Conservation (phyloP, 2,888 invertebrate species). For the Diachrysia chrysitis region DNA sequence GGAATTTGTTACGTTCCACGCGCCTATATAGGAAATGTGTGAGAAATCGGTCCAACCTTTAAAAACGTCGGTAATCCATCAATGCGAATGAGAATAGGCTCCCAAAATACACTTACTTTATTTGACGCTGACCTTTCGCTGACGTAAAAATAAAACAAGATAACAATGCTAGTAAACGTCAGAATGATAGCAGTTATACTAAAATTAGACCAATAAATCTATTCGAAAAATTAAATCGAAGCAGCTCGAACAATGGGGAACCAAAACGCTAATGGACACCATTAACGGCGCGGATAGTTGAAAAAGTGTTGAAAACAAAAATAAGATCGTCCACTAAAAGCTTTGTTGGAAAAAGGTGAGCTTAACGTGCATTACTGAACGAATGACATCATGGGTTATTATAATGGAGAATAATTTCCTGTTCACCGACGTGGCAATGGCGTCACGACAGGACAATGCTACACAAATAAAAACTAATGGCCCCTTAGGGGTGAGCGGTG, state of each 20-base stretch:
- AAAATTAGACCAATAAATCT: constrained; percentile 23
- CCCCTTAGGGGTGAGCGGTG: constrained; percentile 63
- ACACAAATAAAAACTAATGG: constrained; percentile 83
- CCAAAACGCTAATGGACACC: constrained; percentile 62
- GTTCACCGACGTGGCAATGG: constrained; percentile 67
- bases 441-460: constrained; percentile 74
- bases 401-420: constrained; percentile 80
- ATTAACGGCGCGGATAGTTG: constrained; percentile 62
- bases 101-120: constrained; percentile 19
- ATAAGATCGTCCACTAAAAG: constrained; percentile 67
- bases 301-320: constrained; percentile 64
- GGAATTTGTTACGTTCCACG: constrained; percentile 25
- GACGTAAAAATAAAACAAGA: constrained; percentile 10
- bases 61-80: constrained; percentile 45
- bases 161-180: constrained; percentile 4
- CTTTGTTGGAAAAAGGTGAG: constrained; percentile 63
- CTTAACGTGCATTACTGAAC: constrained; percentile 68
- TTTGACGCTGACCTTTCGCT: constrained; percentile 5
- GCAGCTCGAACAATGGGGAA: constrained; percentile 54
- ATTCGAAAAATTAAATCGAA: constrained; percentile 45
- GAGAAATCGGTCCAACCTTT: constrained; percentile 33
- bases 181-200: constrained; percentile 18
- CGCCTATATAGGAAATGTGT: constrained; percentile 7
- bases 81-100: constrained; percentile 18
- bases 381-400: constrained; percentile 71